Conservation (phyloP, 2,113 vertebrate species). For the Istiophorus platypterus region DNA sequence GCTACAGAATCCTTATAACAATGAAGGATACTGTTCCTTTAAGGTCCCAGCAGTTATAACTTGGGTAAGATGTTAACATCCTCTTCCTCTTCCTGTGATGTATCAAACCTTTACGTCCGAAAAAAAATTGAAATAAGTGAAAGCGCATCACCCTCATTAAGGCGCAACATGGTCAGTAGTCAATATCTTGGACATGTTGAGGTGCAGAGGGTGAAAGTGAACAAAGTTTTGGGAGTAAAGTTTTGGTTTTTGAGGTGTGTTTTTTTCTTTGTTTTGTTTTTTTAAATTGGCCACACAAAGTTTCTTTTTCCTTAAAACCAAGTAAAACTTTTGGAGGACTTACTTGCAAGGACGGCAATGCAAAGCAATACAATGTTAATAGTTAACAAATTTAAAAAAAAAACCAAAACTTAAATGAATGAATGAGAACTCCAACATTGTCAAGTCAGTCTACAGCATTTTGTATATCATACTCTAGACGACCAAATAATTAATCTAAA, state of each 20-base stretch:
- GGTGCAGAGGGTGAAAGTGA: background rate
- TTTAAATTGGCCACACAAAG: background rate
- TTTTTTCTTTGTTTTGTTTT: background rate
- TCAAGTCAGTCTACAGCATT: background rate
- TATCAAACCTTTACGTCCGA: background rate
- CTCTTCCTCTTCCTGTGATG: background rate
- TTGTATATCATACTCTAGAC: constrained; percentile 5
- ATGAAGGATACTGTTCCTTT: constrained; percentile 5
- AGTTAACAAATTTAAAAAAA: constrained; percentile 25
- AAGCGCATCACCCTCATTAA: constrained; percentile 5
- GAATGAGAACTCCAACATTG: constrained; percentile 25
- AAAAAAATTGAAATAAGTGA: background rate
- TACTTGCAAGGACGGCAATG: background rate
- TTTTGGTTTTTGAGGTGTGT: no score
- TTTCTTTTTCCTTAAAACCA: background rate
- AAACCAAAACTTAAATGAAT: constrained; percentile 40
- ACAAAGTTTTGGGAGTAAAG: background rate
- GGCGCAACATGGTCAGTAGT: background rate
- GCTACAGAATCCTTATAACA: background rate
- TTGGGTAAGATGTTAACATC: constrained; percentile 1
- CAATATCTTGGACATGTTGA: background rate
- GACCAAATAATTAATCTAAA: background rate
- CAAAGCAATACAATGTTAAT: constrained; percentile 32
- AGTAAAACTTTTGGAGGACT: background rate
- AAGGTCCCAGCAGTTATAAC: background rate